A percentile compares a stretch with the other conserved stretches of the same genome.
phyloP scores from a whole-genome alignment of 2,888 invertebrate genomes.

The Microchrysa polita region DNA sequence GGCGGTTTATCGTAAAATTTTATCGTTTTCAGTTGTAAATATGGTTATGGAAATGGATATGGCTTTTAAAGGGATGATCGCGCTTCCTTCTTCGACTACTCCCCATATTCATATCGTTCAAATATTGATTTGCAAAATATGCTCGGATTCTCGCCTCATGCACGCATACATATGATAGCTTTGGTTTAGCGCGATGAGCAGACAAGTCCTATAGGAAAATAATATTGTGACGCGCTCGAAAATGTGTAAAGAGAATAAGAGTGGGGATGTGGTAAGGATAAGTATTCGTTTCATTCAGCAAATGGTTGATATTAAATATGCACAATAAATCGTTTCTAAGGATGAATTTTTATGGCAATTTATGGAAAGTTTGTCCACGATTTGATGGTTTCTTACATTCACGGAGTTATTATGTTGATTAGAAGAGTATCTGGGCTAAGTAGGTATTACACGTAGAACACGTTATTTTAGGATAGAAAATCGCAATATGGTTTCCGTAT shows the following conservation, averaged over 20 bases:
- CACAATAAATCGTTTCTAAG: conserved; percentile 46
- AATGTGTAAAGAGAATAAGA: conserved; percentile 2
- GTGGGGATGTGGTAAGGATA: too few relatives aligned
- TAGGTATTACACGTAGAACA: too few relatives aligned
- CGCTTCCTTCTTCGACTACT: conserved; percentile 42
- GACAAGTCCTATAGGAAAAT: background rate
- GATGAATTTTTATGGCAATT: conserved; percentile 40
- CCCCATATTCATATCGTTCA: conserved; percentile 45
- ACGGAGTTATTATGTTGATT: conserved; percentile 40
- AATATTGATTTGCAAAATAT: conserved; percentile 47
- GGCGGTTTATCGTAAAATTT: conserved; percentile 46
- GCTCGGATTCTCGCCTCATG: conserved; percentile 30
- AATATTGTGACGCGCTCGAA: background rate
- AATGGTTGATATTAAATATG: conserved; percentile 40
- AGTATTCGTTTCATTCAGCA: conserved; percentile 23
- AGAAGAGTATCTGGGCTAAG: conserved; percentile 21
- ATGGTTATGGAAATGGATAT: conserved; percentile 47
- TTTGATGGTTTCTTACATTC: conserved; percentile 45
- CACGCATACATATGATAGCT: background rate
- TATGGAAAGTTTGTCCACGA: conserved; percentile 44
- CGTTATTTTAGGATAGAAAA: too few relatives aligned
- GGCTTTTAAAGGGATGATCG: conserved; percentile 42
- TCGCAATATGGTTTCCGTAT: too few relatives aligned
- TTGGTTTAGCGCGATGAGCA: too few relatives aligned
- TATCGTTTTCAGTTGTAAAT: conserved; percentile 45